Conservation (phyloP, 2,797 vertebrate genomes). For the Pangasius mekongensis region DNA sequence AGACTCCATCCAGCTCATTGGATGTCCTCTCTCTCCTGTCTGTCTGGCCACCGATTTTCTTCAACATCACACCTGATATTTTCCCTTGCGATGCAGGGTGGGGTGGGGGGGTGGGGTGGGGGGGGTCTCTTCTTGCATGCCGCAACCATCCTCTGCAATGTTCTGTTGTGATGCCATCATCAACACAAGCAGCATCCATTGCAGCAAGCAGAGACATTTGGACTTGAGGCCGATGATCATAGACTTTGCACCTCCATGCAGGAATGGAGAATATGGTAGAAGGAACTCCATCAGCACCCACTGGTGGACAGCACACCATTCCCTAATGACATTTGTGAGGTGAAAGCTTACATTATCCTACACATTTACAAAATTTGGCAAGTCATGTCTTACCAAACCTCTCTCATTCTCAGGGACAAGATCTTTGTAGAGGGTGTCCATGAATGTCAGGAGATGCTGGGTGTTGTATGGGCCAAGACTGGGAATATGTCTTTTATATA, state of each 20-base stretch:
- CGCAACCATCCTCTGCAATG: neutral
- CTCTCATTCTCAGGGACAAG: neutral
- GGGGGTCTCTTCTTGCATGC: neutral
- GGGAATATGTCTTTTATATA: neutral
- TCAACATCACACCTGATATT: neutral
- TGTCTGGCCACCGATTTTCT: constrained; percentile 4
- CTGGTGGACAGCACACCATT: neutral
- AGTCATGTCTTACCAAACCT: neutral
- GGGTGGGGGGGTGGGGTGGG: too few species aligned
- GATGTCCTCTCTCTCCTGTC: neutral
- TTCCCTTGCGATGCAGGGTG: too few species aligned
- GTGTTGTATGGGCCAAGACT: neutral
- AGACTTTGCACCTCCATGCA: neutral
- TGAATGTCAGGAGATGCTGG: neutral
- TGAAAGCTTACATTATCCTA: neutral
- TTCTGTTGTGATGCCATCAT: constrained; percentile 3
- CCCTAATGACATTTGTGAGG: neutral
- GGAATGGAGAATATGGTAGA: neutral
- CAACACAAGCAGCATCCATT: neutral
- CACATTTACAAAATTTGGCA: neutral
- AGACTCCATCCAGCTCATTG: neutral
- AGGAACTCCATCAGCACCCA: neutral
- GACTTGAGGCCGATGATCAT: neutral
- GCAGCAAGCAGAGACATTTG: too few species aligned
- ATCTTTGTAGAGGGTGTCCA: neutral